Base-by-base conservation (phyloP, 2,113 vertebrate genomes). In the Todiramphus saurophagus region DNA sequence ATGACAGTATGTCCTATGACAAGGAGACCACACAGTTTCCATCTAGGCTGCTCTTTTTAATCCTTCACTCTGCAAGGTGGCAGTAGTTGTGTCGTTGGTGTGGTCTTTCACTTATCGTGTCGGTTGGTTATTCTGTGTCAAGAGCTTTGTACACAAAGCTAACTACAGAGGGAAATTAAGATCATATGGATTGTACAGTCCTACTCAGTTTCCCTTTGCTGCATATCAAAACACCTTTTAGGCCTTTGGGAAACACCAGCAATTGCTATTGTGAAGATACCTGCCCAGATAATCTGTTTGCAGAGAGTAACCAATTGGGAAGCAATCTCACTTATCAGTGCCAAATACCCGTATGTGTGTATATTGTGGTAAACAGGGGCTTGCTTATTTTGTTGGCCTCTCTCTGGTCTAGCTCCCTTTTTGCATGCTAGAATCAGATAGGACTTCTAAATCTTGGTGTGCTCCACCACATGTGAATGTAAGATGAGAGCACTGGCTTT, bases 191-290 rank as follows among this genome's bases (percentile, higher is more conserved):
- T 51, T 2, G 0, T 16, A 9, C 7, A 51, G 56, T 67, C 44
- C 33, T 72, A 14, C 56, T 67, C 43, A 4, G 44, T 84, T 94
- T 87, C 58, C 70, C 17, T 79, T 48, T 66, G 58, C 75, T 87
- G 72, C 35, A 50, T 82, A 88, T 41, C 43, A 53, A 76, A 94
- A 75, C 35, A 28, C 33, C 56, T 37, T 64, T 68, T 14, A 64
- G 78, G 77, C 62, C 66, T 95, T 55, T 31, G 41, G 69, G 83
- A 93, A 62, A 50, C 64, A 43, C 30, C 53, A 77, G 80, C 82
- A 92, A 81, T 90, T 96, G 78, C 83, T 66, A 31, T 28, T 95
- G 91, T 74, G 30, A 60, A 75, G 92, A 83, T 94, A 78, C 68
- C 84, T 80, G 83, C 62, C 63, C 77, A 63, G 89, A 90, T 93